Conservation (phyloP, 2,888 invertebrate genomes). For the Galerucella pusilla region DNA sequence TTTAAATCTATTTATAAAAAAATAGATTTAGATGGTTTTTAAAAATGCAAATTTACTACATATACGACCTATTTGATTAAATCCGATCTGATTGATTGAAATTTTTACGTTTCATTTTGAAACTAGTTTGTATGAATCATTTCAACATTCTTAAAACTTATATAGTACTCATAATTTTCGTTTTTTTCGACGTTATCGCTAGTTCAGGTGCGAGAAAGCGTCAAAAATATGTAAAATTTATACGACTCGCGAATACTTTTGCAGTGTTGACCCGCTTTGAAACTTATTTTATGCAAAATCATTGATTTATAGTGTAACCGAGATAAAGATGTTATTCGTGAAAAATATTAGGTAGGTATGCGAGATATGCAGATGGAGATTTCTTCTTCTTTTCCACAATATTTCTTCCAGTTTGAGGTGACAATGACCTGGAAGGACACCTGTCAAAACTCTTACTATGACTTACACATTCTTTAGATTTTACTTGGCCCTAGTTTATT, state of each 20-base stretch:
- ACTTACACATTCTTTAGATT: no score
- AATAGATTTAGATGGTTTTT: background rate
- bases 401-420: no score
- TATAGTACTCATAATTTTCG: background rate
- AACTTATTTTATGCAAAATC: slow-evolving; percentile 2
- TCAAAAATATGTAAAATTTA: slow-evolving; percentile 4
- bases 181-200: background rate
- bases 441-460: no score
- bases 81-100: background rate
- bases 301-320: background rate
- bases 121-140: background rate
- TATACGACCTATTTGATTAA: background rate
- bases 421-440: no score
- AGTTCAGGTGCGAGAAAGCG: background rate
- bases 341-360: background rate
- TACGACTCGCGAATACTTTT: background rate
- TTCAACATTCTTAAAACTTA: background rate
- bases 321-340: background rate
- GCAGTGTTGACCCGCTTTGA: background rate
- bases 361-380: no score
- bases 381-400: no score
- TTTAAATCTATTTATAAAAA: background rate
- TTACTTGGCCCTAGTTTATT: no score
- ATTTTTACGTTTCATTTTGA: no score
- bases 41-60: background rate